Percentiles rank a stretch among this genome's conserved stretches.
Conservation (phyloP, 2,797 vertebrate genomes). For the Botia kubotai region DNA sequence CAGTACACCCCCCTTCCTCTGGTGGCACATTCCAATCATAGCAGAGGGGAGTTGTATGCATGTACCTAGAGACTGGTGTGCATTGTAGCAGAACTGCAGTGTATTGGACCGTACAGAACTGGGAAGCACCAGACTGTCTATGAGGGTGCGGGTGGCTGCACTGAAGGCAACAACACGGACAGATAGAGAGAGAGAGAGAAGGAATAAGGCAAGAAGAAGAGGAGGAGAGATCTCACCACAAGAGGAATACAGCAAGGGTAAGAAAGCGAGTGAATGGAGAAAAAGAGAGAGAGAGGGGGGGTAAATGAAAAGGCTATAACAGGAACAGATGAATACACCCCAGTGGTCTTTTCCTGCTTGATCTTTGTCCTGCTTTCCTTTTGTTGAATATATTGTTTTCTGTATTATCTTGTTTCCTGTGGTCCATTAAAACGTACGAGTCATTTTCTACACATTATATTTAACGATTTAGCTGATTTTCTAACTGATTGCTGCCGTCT, state of each 20-base stretch:
- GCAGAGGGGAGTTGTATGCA: conserved; percentile 67
- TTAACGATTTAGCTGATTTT: conserved; percentile 47
- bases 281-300: conserved; percentile 63
- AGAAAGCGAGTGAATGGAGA: conserved; percentile 66
- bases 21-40: conserved; percentile 76
- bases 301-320: conserved; percentile 65
- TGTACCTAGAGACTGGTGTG: conserved; percentile 72
- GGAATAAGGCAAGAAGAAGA: conserved; percentile 70
- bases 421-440: conserved; percentile 33
- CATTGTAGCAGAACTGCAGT: conserved; percentile 81
- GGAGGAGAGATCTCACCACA: conserved; percentile 75
- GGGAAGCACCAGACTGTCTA: conserved; percentile 79
- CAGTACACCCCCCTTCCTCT: conserved; percentile 58
- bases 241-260: conserved; percentile 82
- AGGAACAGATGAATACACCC: conserved; percentile 61
- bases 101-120: conserved; percentile 78
- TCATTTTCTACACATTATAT: conserved; percentile 41
- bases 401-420: conserved; percentile 16
- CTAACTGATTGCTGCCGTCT: conserved; percentile 47
- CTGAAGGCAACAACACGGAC: conserved; percentile 73
- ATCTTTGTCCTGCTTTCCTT: conserved; percentile 49
- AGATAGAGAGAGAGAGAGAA: conserved; percentile 59
- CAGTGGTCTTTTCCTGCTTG: conserved; percentile 52
- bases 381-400: conserved; percentile 21
- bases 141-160: conserved; percentile 83